Evolutionary conservation across 2,113 vertebrate species (phyloP).

Genomic region (Manacus vitellinus): DNA sequence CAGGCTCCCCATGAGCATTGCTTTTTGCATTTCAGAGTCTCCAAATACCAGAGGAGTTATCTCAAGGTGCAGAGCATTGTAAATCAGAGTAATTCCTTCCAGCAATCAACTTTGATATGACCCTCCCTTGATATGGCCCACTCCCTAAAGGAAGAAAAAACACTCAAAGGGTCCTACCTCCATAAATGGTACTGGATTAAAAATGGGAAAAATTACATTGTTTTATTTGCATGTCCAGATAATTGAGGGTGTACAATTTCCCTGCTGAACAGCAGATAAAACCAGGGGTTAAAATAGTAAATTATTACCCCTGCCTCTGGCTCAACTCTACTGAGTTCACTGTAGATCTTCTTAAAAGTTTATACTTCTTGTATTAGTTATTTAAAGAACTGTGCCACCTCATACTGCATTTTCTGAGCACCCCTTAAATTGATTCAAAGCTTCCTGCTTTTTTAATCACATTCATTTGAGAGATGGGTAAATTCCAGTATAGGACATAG

Average conservation of each 20-base stretch:
- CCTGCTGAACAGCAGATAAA: background rate
- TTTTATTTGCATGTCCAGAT: background rate
- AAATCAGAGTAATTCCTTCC: conserved; percentile 1
- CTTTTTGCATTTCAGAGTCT: background rate
- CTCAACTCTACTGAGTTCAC: background rate
- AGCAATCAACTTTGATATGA: background rate
- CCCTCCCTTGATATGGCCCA: background rate
- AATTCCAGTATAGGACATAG: background rate
- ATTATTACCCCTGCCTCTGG: background rate
- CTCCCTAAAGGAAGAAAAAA: background rate
- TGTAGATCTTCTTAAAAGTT: background rate
- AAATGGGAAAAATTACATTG: background rate
- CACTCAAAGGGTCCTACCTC: background rate
- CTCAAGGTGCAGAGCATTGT: background rate
- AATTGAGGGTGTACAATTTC: background rate
- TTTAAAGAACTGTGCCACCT: background rate
- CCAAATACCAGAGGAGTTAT: background rate
- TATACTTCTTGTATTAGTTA: background rate
- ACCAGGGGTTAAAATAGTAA: background rate
- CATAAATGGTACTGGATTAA: background rate
- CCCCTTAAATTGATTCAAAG: background rate
- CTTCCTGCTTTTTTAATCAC: background rate
- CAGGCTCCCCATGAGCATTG: background rate
- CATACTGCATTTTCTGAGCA: background rate
- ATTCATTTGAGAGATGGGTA: background rate